phyloP scores from a whole-genome alignment of 2,797 vertebrate species.

The Acanthornis magna region DNA sequence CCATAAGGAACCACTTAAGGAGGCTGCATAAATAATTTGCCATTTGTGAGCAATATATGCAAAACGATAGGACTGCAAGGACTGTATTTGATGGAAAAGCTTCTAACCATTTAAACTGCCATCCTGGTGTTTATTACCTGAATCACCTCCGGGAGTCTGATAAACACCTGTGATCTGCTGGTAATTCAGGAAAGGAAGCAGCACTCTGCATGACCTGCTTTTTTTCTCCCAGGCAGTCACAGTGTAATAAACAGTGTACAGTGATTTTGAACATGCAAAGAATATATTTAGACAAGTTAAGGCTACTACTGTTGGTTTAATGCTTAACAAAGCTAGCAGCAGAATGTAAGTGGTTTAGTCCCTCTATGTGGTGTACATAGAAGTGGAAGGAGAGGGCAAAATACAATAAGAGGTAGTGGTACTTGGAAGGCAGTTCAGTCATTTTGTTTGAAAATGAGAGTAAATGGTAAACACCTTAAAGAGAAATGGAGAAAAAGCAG shows the following conservation, averaged over 20 bases:
- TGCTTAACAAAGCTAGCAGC: conserved; percentile 53
- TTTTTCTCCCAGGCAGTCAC: conserved; percentile 60
- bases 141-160: conserved; percentile 70
- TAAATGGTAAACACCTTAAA: conserved; percentile 36
- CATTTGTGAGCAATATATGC: conserved; percentile 71
- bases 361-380: background rate
- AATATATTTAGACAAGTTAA: conserved; percentile 39
- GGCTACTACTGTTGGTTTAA: conserved; percentile 36
- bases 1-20: conserved; percentile 69
- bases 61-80: conserved; percentile 69
- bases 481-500: conserved; percentile 24
- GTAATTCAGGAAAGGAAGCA: conserved; percentile 71
- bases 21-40: conserved; percentile 68
- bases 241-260: conserved; percentile 50
- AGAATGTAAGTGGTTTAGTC: conserved; percentile 44
- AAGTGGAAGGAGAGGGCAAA: conserved; percentile 10
- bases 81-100: conserved; percentile 66
- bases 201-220: conserved; percentile 54
- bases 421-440: conserved; percentile 33
- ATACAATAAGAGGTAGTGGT: conserved; percentile 26
- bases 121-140: conserved; percentile 67
- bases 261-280: conserved; percentile 49
- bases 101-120: conserved; percentile 71
- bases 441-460: conserved; percentile 46
- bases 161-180: conserved; percentile 77